A percentile compares a stretch with the other conserved stretches of the same genome.
These are phyloP conservation scores for Porites divaricata DNA, from an alignment of 92 coral and sea anemone species.

Conservation along the genomic window DNA sequence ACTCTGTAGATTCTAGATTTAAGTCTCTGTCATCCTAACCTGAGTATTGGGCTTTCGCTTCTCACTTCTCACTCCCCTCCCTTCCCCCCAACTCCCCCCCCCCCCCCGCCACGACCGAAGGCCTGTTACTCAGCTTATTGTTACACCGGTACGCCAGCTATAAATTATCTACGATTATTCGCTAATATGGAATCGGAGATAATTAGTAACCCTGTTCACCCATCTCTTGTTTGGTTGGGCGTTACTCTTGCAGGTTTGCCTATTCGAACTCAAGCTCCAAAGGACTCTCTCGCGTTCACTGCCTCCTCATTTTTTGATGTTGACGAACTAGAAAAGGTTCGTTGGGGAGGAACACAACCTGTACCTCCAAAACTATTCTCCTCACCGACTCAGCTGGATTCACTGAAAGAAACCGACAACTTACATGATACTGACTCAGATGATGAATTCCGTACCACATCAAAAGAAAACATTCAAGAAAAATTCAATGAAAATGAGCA, in stretches of 20 bases:
- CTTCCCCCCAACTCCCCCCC: too few relatives aligned
- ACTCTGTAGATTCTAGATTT: too few relatives aligned
- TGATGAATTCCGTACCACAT: not conserved
- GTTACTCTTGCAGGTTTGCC: not conserved
- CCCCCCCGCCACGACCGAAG: too few relatives aligned
- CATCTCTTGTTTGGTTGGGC: too few relatives aligned
- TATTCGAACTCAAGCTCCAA: conserved; percentile 1
- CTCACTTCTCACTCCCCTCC: too few relatives aligned
- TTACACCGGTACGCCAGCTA: too few relatives aligned
- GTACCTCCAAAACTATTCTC: not conserved
- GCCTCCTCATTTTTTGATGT: not conserved
- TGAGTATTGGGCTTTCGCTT: too few relatives aligned
- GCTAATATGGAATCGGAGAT: too few relatives aligned
- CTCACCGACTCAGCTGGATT: not conserved
- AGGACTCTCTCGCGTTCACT: not conserved
- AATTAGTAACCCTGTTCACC: too few relatives aligned
- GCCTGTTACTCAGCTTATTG: too few relatives aligned
- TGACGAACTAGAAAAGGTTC: not conserved
- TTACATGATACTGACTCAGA: not conserved
- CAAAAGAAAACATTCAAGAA: not conserved
- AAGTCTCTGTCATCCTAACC: too few relatives aligned
- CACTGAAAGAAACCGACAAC: not conserved
- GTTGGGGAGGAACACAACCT: not conserved
- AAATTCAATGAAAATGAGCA: not conserved
- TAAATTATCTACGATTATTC: too few relatives aligned